Conservation (phyloP, 2,113 vertebrate species). For the Neotragus pygmaeus region DNA sequence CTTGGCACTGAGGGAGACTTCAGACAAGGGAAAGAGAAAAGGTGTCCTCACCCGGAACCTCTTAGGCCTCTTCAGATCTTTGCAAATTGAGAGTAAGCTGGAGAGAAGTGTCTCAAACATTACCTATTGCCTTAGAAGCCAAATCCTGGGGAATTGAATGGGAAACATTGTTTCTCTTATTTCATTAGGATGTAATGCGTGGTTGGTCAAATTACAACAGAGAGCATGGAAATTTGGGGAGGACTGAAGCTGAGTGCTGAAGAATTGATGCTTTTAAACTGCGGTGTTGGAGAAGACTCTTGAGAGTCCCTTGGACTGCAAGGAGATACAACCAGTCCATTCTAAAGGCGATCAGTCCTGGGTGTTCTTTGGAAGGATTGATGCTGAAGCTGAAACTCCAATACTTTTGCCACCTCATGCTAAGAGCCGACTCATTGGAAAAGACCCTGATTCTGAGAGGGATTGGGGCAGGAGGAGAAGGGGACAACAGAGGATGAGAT, state of each 20-base stretch:
- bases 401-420: rapidly evolving
- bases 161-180: constrained; percentile 56
- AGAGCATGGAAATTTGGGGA: constrained; percentile 9
- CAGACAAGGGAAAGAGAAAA: constrained; percentile 54
- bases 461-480: too few species aligned
- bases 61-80: constrained; percentile 49
- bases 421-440: too few species aligned
- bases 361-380: too few species aligned
- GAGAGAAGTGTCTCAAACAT: constrained; percentile 51
- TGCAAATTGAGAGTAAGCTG: constrained; percentile 55
- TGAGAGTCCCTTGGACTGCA: too few species aligned
- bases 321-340: too few species aligned
- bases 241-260: neutral
- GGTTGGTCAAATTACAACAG: constrained; percentile 49
- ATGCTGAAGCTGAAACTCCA: too few species aligned
- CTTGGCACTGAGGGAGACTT: constrained; percentile 69
- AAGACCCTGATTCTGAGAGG: too few species aligned
- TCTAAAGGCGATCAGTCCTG: too few species aligned
- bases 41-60: constrained; percentile 54
- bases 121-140: constrained; percentile 62
- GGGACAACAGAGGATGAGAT: too few species aligned
- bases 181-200: constrained; percentile 64
- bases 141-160: constrained; percentile 67
- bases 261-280: too few species aligned
- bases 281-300: too few species aligned